Evolutionary conservation across 2,888 invertebrate species (phyloP).

Genomic region (Mesodorylaimus sp.): DNA sequence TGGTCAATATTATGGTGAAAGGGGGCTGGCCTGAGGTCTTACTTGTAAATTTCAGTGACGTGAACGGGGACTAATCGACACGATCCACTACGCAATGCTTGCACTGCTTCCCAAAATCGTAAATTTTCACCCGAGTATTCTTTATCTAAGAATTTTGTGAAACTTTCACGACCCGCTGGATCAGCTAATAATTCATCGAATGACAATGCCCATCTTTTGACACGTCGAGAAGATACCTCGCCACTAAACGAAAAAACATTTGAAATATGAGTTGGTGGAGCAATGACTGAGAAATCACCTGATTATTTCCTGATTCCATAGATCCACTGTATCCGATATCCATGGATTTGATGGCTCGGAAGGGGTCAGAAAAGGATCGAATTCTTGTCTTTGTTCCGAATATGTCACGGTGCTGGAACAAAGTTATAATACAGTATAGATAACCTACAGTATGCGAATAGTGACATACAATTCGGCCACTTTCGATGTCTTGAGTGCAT

Average conservation of each 20-base stretch:
- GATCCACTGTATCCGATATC: conserved; percentile 80
- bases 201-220: conserved; percentile 91
- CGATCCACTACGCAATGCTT: conserved; percentile 70
- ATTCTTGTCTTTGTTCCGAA: conserved; percentile 86
- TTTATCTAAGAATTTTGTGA: conserved; percentile 81
- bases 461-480: conserved; percentile 82
- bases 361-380: conserved; percentile 77
- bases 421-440: no score
- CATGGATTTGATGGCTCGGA: conserved; percentile 92
- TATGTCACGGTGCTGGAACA: conserved; percentile 38
- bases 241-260: no score
- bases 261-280: no score
- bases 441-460: no score
- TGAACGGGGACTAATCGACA: conserved; percentile 60
- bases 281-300: no score
- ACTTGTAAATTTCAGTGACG: conserved; percentile 65
- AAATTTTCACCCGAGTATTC: conserved; percentile 97
- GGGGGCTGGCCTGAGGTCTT: no score
- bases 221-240: conserved; percentile 74
- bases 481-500: conserved; percentile 76
- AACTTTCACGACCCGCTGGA: conserved; percentile 85
- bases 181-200: conserved; percentile 82
- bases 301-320: no score
- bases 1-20: no score
- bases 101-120: conserved; percentile 87